These are phyloP conservation scores for Ptilonorhynchus violaceus DNA, from an alignment of 2,113 vertebrate species.

Conservation along the genomic window DNA sequence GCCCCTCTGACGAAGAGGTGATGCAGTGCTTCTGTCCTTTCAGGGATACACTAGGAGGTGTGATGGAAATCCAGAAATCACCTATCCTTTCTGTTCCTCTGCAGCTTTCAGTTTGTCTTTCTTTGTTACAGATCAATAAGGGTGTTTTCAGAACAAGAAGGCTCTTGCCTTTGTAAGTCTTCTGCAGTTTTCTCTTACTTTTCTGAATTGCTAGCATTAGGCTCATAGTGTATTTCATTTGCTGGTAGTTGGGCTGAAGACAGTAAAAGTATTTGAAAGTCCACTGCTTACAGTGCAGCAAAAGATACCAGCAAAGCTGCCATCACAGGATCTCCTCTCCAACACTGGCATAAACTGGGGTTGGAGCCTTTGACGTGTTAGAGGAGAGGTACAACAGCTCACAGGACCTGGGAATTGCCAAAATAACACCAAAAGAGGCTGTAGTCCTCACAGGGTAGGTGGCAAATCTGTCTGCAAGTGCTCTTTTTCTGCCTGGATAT, in stretches of 20 bases:
- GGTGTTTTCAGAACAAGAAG: background rate
- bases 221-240: background rate
- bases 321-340: fast-evolving
- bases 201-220: background rate
- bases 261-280: background rate
- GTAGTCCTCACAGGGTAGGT: background rate
- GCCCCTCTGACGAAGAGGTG: background rate
- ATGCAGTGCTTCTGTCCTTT: background rate
- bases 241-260: background rate
- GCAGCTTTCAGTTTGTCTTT: background rate
- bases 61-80: background rate
- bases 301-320: background rate
- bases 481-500: background rate
- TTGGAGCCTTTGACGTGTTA: fast-evolving
- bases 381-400: background rate
- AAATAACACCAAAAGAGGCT: background rate
- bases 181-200: background rate
- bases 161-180: background rate
- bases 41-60: background rate
- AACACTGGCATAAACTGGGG: fast-evolving
- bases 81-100: background rate
- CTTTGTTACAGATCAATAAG: background rate
- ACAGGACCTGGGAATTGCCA: background rate
- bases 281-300: background rate
- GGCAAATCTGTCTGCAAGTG: background rate